Percentiles rank a stretch among this genome's conserved stretches.
Evolutionary conservation across 64 coral and sea anemone species (phyloP).

Genomic region (Montipora cactus): DNA sequence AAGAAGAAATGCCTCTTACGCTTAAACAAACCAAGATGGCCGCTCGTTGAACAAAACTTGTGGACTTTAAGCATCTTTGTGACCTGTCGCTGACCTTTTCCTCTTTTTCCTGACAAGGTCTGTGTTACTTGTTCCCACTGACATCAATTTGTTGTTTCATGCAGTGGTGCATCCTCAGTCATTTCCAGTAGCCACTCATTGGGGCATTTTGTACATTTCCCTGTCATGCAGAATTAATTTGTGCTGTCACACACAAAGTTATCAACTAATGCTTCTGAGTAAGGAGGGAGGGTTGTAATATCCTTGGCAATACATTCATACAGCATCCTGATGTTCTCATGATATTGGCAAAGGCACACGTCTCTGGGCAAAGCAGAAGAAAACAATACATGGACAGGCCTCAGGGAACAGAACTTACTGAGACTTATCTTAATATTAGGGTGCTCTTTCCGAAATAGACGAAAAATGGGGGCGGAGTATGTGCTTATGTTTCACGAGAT

Average conservation of each 20-base stretch:
- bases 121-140: conserved; percentile 55
- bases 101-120: conserved; percentile 11
- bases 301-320: conserved; percentile 64
- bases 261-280: conserved; percentile 28
- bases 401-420: conserved; percentile 65
- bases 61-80: conserved; percentile 57
- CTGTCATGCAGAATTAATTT: conserved; percentile 47
- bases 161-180: conserved; percentile 29
- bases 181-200: conserved; percentile 11
- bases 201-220: conserved; percentile 63
- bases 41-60: too few species aligned
- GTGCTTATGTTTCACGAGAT: too few species aligned
- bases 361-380: conserved; percentile 32
- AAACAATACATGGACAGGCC: conserved; percentile 60
- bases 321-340: conserved; percentile 68
- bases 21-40: too few species aligned
- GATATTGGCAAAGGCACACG: conserved; percentile 58
- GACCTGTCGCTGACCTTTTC: conserved; percentile 26
- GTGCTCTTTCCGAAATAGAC: conserved; percentile 49
- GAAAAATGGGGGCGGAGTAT: too few species aligned
- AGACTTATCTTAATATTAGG: conserved; percentile 29
- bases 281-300: conserved; percentile 25
- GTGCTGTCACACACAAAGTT: conserved; percentile 63
- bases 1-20: too few species aligned
- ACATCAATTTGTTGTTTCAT: conserved; percentile 38